Evolutionary conservation across 2,113 vertebrate species (phyloP).

Genomic region (Salvator merianae): DNA sequence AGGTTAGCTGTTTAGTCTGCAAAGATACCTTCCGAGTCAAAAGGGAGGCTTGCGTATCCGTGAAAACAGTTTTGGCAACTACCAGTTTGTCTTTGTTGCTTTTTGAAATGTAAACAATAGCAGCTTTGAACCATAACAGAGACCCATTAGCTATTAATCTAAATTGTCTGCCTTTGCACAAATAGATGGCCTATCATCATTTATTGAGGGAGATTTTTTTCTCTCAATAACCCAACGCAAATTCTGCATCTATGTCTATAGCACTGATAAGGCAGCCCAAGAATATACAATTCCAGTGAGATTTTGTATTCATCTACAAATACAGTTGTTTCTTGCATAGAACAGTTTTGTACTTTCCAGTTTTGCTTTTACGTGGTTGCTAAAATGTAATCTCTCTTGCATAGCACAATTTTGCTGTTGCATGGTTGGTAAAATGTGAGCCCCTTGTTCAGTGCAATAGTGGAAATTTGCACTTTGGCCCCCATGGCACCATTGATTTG

Average conservation of each 20-base stretch:
- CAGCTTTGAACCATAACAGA: background rate
- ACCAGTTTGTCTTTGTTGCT: background rate
- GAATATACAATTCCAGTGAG: background rate
- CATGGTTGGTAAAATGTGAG: no score
- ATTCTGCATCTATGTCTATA: background rate
- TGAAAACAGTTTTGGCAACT: background rate
- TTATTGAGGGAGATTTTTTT: background rate
- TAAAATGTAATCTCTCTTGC: no score
- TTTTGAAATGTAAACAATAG: no score
- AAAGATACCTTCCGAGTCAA: background rate
- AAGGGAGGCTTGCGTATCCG: background rate
- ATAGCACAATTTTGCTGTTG: no score
- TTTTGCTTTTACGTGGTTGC: no score
- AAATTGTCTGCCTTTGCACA: background rate
- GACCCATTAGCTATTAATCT: background rate
- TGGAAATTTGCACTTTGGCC: no score
- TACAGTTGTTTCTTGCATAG: no score
- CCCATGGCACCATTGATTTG: no score
- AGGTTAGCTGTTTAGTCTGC: background rate
- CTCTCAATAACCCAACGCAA: background rate
- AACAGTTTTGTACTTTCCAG: no score
- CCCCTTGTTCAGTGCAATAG: no score
- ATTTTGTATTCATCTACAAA: background rate
- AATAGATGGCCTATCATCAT: background rate
- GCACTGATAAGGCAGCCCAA: background rate